Evolutionary conservation across 35 echinoderm and acorn worm genomes (phyloP).

Genomic region (Nesometra sesokonis): DNA sequence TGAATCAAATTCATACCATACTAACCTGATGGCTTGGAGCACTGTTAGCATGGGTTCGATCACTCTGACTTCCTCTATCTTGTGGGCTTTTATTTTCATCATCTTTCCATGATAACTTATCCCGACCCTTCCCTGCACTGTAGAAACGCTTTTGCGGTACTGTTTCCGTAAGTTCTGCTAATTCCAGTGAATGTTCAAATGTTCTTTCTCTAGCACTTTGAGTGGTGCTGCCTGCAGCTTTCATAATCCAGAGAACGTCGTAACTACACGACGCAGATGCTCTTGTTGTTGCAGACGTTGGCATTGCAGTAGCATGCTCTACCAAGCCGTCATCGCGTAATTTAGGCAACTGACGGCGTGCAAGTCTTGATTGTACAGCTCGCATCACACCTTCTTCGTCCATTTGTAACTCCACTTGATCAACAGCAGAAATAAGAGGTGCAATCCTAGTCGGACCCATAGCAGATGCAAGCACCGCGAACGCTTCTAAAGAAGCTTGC

Average conservation of each 20-base stretch:
- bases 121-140: conserved; percentile 73
- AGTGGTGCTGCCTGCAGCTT: conserved; percentile 61
- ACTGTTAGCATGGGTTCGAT: conserved; percentile 59
- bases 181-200: conserved; percentile 47
- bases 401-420: conserved; percentile 85
- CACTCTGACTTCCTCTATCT: conserved; percentile 3
- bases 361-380: conserved; percentile 89
- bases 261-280: conserved; percentile 36
- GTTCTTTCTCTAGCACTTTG: conserved; percentile 76
- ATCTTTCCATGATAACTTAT: conserved; percentile 89
- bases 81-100: conserved; percentile 44
- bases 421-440: conserved; percentile 88
- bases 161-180: conserved; percentile 58
- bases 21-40: conserved; percentile 72
- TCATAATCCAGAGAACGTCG: conserved; percentile 80
- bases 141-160: conserved; percentile 66
- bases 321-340: conserved; percentile 78
- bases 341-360: conserved; percentile 69
- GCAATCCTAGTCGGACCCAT: conserved; percentile 88
- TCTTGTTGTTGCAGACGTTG: conserved; percentile 64
- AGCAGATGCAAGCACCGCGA: conserved; percentile 88
- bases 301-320: conserved; percentile 57
- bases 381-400: conserved; percentile 94
- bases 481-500: conserved; percentile 83
- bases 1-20: too few species aligned